Evolutionary conservation across 2,113 vertebrate species (phyloP), one percentile per base, ranked within the genome.

Genomic region (Scytalopus superciliaris): DNA sequence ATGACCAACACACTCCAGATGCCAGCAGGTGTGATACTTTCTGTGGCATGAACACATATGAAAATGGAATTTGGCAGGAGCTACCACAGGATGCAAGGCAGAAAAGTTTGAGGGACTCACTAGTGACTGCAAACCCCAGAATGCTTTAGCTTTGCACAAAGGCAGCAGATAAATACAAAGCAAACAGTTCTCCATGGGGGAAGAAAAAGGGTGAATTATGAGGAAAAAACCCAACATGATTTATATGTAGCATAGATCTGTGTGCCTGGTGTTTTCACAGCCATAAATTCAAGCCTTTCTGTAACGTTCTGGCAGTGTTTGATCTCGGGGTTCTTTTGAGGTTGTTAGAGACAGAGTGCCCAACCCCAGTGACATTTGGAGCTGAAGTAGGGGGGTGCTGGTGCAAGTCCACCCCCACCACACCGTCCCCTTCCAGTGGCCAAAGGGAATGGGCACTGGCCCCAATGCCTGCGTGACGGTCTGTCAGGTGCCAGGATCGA

Each of bases 1-100:
- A 53, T 0, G 0, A 53, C 0, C 2, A 88, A 47, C 67, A 40
- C 2, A 3, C 4, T 66, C 18, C 1, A 7, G 31, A 42, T 56
- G 22, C 33, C 44, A 62, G 10, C 53, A 70, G 64, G 33, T 80
- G 64, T 25, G 59, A 50, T 33, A 23, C 9, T 56, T 62, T 73
- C 50, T 50, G 37, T 84, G 57, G 8, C 69, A 27, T 6, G 24
- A 76, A 72, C 2, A 68, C 56, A 72, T 1, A 1, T 12, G 33
- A 16, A 74, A 66, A 69, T 45, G 35, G 44, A 81, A 42, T 78
- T 91, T 45, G 85, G 25, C 25, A 89, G 68, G 37, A 64, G 23
- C 6, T 64, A 19, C 19, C 64, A 18, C 0, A 2, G 28, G 14
- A 10, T 47, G 24, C 14, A 42, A 75, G 81, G 52, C 66, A 64